These are phyloP conservation scores for Drosophila barbarae DNA, from an alignment of 2,888 invertebrate genomes.

Conservation along the genomic window DNA sequence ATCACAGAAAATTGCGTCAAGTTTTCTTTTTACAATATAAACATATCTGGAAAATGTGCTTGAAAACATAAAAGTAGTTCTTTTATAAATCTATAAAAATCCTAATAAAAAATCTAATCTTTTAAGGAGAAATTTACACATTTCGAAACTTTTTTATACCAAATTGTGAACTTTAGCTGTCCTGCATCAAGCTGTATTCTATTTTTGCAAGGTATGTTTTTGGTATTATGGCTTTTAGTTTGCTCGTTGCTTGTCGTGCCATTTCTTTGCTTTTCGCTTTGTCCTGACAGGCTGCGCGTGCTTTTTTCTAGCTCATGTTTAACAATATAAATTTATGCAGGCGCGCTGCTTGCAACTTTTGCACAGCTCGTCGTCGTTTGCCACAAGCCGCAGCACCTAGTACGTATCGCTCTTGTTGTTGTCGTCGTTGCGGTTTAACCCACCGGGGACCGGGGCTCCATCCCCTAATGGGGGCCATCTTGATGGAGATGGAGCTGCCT, in stretches of 20 bases:
- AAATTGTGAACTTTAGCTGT: conserved; percentile 9
- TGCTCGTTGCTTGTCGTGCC: conserved; percentile 28
- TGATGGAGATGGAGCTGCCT: conserved; percentile 17
- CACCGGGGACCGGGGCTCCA: background rate
- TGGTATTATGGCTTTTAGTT: conserved; percentile 14
- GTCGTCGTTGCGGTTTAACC: conserved; percentile 52
- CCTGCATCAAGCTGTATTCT: conserved; percentile 12
- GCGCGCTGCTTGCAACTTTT: conserved; percentile 46
- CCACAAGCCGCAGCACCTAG: conserved; percentile 57
- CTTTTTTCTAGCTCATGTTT: conserved; percentile 68
- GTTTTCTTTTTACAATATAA: background rate
- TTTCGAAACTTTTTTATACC: background rate
- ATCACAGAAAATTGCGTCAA: background rate
- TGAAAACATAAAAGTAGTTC: background rate
- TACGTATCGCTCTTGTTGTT: conserved; percentile 44
- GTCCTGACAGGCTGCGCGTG: conserved; percentile 68
- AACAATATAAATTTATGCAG: conserved; percentile 71
- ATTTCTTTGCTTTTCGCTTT: conserved; percentile 32
- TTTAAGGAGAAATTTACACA: background rate
- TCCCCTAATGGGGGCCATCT: conserved; percentile 18
- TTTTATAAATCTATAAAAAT: background rate
- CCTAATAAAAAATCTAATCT: background rate
- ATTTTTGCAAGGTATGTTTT: conserved; percentile 19
- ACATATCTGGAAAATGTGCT: background rate
- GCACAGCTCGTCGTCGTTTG: conserved; percentile 9